Conservation (phyloP, 2,888 invertebrate species). For the Galerucella calmariensis region DNA sequence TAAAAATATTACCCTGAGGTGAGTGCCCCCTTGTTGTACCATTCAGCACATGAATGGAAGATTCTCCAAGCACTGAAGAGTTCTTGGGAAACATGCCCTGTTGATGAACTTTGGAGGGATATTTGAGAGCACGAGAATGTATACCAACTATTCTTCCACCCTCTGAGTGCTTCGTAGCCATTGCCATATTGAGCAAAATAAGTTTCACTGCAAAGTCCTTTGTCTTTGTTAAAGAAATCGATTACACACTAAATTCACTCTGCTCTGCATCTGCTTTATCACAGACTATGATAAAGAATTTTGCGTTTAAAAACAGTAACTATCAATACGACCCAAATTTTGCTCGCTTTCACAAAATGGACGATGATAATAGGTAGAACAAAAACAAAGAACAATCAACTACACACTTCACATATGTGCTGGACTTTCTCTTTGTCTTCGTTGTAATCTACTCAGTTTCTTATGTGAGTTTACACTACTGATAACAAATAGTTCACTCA, state of each 20-base stretch:
- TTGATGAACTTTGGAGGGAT: slow-evolving; percentile 41
- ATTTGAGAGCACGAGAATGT: slow-evolving; percentile 37
- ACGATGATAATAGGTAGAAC: slow-evolving; percentile 55
- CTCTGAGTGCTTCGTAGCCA: slow-evolving; percentile 59
- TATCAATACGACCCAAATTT: slow-evolving; percentile 53
- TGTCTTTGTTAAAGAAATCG: slow-evolving; percentile 40
- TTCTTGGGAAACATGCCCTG: slow-evolving; percentile 41
- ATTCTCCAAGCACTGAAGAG: slow-evolving; percentile 42
- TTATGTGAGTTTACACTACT: slow-evolving; percentile 43
- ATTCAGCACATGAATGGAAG: slow-evolving; percentile 46
- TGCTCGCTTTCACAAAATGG: slow-evolving; percentile 62
- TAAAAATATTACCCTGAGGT: slow-evolving; percentile 32
- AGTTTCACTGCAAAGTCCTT: slow-evolving; percentile 41
- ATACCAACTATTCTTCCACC: slow-evolving; percentile 48
- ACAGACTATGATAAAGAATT: slow-evolving; percentile 61
- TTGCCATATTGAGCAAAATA: slow-evolving; percentile 50
- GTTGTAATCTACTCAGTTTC: slow-evolving; percentile 35
- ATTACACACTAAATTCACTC: slow-evolving; percentile 31
- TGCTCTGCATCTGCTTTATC: slow-evolving; percentile 53
- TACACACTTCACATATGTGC: slow-evolving; percentile 52
- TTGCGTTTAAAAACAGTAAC: slow-evolving; percentile 58
- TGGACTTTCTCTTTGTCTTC: slow-evolving; percentile 42
- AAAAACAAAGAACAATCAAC: slow-evolving; percentile 59
- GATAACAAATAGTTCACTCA: slow-evolving; percentile 49
- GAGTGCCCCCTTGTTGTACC: slow-evolving; percentile 48